Percentiles rank a stretch among this genome's conserved stretches.
These are phyloP conservation scores for Momotus momota DNA, from an alignment of 2,797 vertebrate genomes.

Conservation along the genomic window DNA sequence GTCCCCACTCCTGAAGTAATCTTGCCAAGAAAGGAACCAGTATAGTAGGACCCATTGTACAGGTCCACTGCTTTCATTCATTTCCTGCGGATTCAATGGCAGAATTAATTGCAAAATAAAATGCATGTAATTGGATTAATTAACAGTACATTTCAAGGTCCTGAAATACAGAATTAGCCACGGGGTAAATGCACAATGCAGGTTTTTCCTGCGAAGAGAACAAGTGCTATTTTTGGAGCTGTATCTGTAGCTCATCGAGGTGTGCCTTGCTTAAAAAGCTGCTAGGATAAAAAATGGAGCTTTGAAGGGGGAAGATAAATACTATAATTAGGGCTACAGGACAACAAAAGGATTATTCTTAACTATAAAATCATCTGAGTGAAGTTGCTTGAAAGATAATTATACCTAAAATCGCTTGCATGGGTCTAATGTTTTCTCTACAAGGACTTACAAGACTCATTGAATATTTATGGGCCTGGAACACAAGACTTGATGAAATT, in stretches of 20 bases:
- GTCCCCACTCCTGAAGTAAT: background rate
- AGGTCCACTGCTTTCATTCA: background rate
- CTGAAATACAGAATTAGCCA: background rate
- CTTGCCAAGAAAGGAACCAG: background rate
- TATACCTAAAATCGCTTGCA: constrained; percentile 26
- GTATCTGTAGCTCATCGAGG: background rate
- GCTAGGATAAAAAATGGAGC: background rate
- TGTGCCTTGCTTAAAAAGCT: background rate
- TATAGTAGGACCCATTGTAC: background rate
- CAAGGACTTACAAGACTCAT: constrained; percentile 26
- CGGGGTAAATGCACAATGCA: background rate
- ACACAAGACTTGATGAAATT: background rate
- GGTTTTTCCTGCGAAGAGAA: background rate
- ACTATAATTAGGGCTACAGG: constrained; percentile 26
- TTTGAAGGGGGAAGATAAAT: constrained; percentile 27
- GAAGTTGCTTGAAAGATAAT: constrained; percentile 39
- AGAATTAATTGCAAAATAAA: constrained; percentile 13
- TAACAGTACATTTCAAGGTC: constrained; percentile 13
- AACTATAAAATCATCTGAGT: constrained; percentile 29
- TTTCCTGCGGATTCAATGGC: background rate
- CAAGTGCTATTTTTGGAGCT: constrained; percentile 19
- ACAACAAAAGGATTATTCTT: constrained; percentile 57
- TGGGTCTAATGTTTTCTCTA: constrained; percentile 40
- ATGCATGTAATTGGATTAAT: constrained; percentile 30
- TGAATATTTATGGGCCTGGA: constrained; percentile 55